Conservation (phyloP, 64 coral and sea anemone genomes). For the Stichodactyla mertensii region DNA sequence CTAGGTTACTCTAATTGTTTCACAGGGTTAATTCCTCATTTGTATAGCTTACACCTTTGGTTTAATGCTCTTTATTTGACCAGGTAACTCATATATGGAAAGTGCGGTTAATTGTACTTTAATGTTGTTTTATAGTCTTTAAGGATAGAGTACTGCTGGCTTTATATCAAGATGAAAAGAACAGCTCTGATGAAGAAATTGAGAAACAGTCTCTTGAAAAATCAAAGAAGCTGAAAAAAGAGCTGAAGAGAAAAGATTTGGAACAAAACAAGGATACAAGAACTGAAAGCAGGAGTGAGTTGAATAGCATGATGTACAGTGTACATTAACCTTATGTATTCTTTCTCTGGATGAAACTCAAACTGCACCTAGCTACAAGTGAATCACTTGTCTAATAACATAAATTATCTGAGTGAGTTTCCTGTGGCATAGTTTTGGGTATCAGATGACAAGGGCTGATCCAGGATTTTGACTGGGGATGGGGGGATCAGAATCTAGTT, state of each 20-base stretch:
- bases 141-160: background rate
- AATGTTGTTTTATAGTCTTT: background rate
- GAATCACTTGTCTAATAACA: too few relatives aligned
- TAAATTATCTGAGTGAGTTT: too few relatives aligned
- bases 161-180: constrained; percentile 11
- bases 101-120: too few relatives aligned
- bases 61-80: background rate
- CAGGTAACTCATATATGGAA: background rate
- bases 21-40: too few relatives aligned
- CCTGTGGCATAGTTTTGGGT: too few relatives aligned
- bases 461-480: too few relatives aligned
- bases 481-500: too few relatives aligned
- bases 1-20: too few relatives aligned
- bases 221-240: background rate
- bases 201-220: background rate
- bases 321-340: too few relatives aligned
- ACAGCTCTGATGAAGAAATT: constrained; percentile 8
- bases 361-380: too few relatives aligned
- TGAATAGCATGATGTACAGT: background rate
- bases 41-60: background rate
- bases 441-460: too few relatives aligned
- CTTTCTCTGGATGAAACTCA: too few relatives aligned
- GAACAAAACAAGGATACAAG: background rate
- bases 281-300: background rate
- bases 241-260: background rate